Percentiles rank a stretch among this genome's conserved stretches.
These are phyloP conservation scores for Archilochus colubris DNA, from an alignment of 2,113 vertebrate genomes.

Conservation along the genomic window DNA sequence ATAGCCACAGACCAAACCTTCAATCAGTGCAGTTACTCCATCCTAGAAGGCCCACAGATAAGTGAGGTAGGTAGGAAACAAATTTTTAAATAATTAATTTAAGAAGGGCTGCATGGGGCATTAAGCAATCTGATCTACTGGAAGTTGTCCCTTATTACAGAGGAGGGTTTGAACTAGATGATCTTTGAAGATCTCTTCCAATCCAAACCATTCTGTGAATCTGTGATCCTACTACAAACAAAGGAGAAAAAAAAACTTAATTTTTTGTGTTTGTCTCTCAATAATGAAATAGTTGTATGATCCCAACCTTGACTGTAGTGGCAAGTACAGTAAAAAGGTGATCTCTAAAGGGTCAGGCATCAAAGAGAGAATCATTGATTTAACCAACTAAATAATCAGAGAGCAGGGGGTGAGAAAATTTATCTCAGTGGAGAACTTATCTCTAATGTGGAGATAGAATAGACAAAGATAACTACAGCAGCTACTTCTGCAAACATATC, in stretches of 20 bases:
- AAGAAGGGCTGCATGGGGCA: background rate
- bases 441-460: background rate
- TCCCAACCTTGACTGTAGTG: background rate
- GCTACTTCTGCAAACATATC: background rate
- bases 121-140: background rate
- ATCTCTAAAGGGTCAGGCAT: background rate
- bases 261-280: no score
- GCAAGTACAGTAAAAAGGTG: background rate
- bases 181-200: background rate
- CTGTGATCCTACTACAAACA: background rate
- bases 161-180: accelerated
- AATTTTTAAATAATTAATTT: background rate
- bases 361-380: background rate
- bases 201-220: background rate
- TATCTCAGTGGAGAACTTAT: background rate
- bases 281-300: no score
- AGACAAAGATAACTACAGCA: background rate
- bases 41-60: background rate
- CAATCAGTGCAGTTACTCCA: background rate
- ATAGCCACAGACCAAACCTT: background rate
- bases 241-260: background rate
- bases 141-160: accelerated
- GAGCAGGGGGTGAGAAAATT: background rate
- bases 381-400: background rate
- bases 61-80: background rate